These are phyloP conservation scores for Synanceia verrucosa DNA, from an alignment of 2,797 vertebrate species.

Conservation along the genomic window DNA sequence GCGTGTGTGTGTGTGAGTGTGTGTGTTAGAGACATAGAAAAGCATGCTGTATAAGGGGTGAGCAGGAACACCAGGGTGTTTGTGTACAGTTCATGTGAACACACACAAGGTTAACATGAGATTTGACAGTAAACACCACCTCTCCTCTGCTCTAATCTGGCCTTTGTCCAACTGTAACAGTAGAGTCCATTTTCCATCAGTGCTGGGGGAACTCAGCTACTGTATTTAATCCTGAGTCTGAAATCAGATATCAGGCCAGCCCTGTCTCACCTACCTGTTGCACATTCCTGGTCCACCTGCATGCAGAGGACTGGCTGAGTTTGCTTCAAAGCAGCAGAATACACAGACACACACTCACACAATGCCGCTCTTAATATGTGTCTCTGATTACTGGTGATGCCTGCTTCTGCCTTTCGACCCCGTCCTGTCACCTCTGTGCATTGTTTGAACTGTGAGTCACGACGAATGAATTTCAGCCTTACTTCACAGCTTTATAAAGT, in stretches of 20 bases:
- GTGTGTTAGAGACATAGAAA: slow-evolving; percentile 7
- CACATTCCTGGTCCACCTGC: slow-evolving; percentile 59
- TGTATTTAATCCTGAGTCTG: slow-evolving; percentile 62
- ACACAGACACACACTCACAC: slow-evolving; percentile 25
- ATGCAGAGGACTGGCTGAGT: background rate
- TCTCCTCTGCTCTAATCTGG: slow-evolving; percentile 34
- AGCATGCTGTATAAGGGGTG: background rate
- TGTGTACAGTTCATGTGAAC: slow-evolving; percentile 25
- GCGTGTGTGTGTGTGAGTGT: background rate
- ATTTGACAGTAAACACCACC: slow-evolving; percentile 36
- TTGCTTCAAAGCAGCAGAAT: slow-evolving; percentile 32
- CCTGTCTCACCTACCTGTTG: slow-evolving; percentile 42
- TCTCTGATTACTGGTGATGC: slow-evolving; percentile 49
- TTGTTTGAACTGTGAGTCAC: slow-evolving; percentile 24
- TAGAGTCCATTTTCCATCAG: slow-evolving; percentile 45
- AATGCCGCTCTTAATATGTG: slow-evolving; percentile 38
- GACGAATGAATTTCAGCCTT: slow-evolving; percentile 13
- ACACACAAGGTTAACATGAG: slow-evolving; percentile 16
- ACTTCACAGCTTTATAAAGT: background rate
- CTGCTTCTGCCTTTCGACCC: slow-evolving; percentile 34
- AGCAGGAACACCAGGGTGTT: slow-evolving; percentile 17
- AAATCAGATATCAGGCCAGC: slow-evolving; percentile 63
- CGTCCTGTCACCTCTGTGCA: slow-evolving; percentile 18
- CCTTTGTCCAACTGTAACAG: slow-evolving; percentile 51
- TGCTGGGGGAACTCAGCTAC: slow-evolving; percentile 34